Base-by-base conservation (phyloP, 2,797 vertebrate genomes). In the Bovichtus diacanthus region DNA sequence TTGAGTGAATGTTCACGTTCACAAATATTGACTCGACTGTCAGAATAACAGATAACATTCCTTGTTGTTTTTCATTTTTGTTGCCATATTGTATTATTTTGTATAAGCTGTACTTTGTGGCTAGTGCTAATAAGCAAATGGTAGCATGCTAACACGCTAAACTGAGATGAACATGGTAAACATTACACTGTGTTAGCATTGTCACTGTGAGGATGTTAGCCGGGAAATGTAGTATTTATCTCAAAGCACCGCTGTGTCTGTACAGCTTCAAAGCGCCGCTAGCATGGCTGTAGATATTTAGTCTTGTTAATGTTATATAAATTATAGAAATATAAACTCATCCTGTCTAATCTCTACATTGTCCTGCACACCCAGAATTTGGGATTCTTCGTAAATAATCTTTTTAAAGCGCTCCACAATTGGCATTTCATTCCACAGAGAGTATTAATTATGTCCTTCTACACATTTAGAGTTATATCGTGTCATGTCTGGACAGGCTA, bases 391-490 rank as follows among this genome's bases (percentile, higher is more conserved):
- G 25, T 49, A 21, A 65, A 70, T 53, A 21, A 78, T 41, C 13
- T 25, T 1, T 27, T 60, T 39, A 21, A 49, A 23, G 7, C 2
- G 2, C 23, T 44, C 11, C 25, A 55, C 18, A 58, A 43, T 44
- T 29, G 16, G n/a, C 9, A 29, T 64, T 81, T 63, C 9, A 51
- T 59, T 74, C 34, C 49, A 25, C 34, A 70, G 9, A 47, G 23
- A 27, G 15, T 5, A 54, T 72, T 27, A 50, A 55, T 63, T 25
- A 13, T 62, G 21, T 43, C 49, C 21, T 25, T 44, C 29, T 12
- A 44, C 15, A 50, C 12, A 15, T 4, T 46, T 25, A 8, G 70
- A 43, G 34, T 64, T 27, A 7, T n/a, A 21, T 60, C 50, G 27
- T 25, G 3, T 6, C 39, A 23, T 34, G 39, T 27, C 36, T 74